These are phyloP conservation scores for Apteryx owenii DNA, from an alignment of 2,113 vertebrate genomes.

Conservation along the genomic window DNA sequence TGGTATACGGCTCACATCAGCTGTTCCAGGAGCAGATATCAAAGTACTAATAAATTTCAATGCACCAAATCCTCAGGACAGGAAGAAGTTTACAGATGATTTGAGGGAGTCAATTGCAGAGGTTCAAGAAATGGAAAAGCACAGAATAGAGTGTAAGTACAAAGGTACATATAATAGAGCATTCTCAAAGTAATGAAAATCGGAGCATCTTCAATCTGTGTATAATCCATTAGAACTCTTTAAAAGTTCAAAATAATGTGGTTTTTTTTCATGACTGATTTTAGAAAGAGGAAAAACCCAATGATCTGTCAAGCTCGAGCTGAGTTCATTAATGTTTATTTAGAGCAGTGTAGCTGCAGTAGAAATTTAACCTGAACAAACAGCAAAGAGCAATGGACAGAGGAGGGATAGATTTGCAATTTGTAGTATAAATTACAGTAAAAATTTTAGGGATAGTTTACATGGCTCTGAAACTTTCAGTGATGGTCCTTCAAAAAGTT, in stretches of 20 bases:
- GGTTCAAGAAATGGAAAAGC: constrained; percentile 99
- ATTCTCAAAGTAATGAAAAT: not conserved
- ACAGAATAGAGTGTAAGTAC: constrained; percentile 95
- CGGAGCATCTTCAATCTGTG: not conserved
- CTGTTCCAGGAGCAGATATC: constrained; percentile 93
- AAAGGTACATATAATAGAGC: constrained; percentile 27
- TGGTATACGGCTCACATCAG: constrained; percentile 92
- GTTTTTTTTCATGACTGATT: not conserved
- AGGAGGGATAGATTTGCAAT: not conserved
- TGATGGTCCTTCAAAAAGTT: not conserved
- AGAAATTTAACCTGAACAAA: not conserved
- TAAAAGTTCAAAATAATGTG: not conserved
- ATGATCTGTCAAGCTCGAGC: not conserved
- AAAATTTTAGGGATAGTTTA: not conserved
- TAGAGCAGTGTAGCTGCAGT: not conserved
- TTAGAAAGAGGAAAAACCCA: not conserved
- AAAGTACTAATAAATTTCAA: constrained; percentile 98
- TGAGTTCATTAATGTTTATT: not conserved
- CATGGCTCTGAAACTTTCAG: not conserved
- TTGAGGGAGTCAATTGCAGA: constrained; percentile 95
- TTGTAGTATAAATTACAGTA: not conserved
- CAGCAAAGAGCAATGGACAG: not conserved
- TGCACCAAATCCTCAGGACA: constrained; percentile 97
- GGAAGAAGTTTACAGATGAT: constrained; percentile 97
- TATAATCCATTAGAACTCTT: not conserved